These are phyloP conservation scores for Neosilurus mollespiculum DNA, from an alignment of 2,797 vertebrate species.

Conservation along the genomic window DNA sequence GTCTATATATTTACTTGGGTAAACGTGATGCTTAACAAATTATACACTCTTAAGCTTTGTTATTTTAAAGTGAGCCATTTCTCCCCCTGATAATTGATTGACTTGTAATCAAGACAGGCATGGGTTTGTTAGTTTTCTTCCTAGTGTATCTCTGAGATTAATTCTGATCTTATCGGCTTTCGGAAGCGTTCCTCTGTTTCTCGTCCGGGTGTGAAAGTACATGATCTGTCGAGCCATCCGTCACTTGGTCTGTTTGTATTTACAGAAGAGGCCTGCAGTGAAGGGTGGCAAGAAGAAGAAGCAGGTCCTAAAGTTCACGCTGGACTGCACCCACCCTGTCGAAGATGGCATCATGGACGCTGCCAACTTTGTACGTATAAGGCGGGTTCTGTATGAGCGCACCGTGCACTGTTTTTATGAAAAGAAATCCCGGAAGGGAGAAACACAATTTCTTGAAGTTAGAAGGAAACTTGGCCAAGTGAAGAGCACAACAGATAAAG, in stretches of 20 bases:
- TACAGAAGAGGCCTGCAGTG: conserved; percentile 82
- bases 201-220: too few species aligned
- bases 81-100: neutral
- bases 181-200: neutral
- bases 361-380: conserved; percentile 89
- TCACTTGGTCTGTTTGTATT: neutral
- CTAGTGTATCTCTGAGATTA: neutral
- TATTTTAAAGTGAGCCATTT: neutral
- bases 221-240: neutral
- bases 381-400: neutral
- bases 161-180: neutral
- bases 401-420: neutral
- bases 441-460: neutral
- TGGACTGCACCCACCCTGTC: conserved; percentile 97
- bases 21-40: neutral
- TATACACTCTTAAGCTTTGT: neutral
- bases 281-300: conserved; percentile 97
- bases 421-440: neutral
- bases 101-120: neutral
- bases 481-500: neutral
- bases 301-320: conserved; percentile 92
- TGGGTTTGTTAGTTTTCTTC: neutral
- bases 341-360: conserved; percentile 99
- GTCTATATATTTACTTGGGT: too few species aligned
- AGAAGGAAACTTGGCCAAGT: neutral